These are phyloP conservation scores for Drosophila ananassae DNA, from an alignment of 1,140 invertebrate genomes.

Conservation along the genomic window DNA sequence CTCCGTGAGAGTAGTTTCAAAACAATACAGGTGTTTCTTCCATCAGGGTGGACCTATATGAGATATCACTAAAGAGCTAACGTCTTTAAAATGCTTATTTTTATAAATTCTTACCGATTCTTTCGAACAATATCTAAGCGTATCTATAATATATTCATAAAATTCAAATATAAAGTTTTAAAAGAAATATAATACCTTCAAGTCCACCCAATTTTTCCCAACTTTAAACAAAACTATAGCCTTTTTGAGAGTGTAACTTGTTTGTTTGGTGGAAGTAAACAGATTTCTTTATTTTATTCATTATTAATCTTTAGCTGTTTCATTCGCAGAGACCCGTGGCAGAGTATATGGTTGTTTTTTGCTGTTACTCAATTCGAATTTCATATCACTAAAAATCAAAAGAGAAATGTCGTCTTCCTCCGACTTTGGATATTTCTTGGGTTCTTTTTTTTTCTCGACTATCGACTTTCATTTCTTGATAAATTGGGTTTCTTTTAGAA, in stretches of 20 bases:
- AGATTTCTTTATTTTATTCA: slow-evolving; percentile 80
- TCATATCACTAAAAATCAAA: slow-evolving; percentile 79
- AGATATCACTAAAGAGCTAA: no score
- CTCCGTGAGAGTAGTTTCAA: slow-evolving; percentile 19
- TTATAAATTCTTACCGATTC: no score
- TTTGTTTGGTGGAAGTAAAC: slow-evolving; percentile 74
- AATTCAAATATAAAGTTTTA: neutral
- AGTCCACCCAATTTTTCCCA: slow-evolving; percentile 1
- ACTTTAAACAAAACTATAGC: no score
- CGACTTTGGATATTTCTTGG: slow-evolving; percentile 19
- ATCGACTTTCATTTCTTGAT: slow-evolving; percentile 37
- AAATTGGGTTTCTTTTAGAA: slow-evolving; percentile 72
- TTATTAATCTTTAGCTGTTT: slow-evolving; percentile 69
- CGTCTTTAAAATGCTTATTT: no score
- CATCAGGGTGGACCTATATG: no score
- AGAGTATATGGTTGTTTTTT: slow-evolving; percentile 55
- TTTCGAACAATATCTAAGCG: no score
- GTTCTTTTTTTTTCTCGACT: slow-evolving; percentile 3
- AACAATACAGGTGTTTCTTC: neutral
- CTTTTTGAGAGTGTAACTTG: slow-evolving; percentile 6
- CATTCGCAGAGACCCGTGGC: slow-evolving; percentile 71
- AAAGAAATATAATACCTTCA: neutral
- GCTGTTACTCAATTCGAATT: slow-evolving; percentile 56
- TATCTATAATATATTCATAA: no score
- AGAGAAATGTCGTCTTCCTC: slow-evolving; percentile 42